phyloP scores from a whole-genome alignment of 2,113 vertebrate genomes.

The Corythaixoides concolor region DNA sequence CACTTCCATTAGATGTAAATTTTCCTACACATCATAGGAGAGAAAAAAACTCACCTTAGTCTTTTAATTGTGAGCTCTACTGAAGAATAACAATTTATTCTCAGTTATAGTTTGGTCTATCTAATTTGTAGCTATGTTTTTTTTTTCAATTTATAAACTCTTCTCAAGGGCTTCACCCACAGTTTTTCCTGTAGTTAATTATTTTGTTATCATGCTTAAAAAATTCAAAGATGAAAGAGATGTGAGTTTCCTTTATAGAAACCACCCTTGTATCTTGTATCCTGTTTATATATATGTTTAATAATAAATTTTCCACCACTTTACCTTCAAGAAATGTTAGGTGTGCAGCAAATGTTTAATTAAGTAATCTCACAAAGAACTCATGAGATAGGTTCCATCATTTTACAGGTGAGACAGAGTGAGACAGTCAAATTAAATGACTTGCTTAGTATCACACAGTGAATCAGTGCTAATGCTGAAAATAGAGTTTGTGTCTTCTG shows the following conservation, averaged over 20 bases:
- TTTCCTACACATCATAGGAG: neutral
- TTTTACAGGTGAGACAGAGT: constrained; percentile 39
- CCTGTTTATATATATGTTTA: neutral
- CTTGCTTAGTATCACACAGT: constrained; percentile 33
- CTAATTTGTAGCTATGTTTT: neutral
- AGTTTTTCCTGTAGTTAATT: neutral
- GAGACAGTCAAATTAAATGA: constrained; percentile 35
- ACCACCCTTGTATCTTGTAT: neutral
- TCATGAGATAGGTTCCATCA: constrained; percentile 21
- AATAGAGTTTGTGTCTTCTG: constrained; percentile 20
- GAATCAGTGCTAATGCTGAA: constrained; percentile 47
- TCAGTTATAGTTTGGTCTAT: neutral
- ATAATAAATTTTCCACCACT: constrained; percentile 12
- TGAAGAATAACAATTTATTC: neutral
- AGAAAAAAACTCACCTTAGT: neutral
- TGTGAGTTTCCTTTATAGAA: neutral
- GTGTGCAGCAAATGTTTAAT: constrained; percentile 5
- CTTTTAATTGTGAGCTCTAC: neutral
- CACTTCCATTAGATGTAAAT: neutral
- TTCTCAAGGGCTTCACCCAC: neutral
- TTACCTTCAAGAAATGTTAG: neutral
- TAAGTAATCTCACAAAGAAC: constrained; percentile 26
- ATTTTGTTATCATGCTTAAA: neutral
- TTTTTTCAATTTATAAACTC: neutral
- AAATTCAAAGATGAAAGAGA: neutral